Percentiles rank a stretch among this genome's conserved stretches.
phyloP scores from a whole-genome alignment of 2,113 vertebrate species.

The Pseudonaja textilis region DNA sequence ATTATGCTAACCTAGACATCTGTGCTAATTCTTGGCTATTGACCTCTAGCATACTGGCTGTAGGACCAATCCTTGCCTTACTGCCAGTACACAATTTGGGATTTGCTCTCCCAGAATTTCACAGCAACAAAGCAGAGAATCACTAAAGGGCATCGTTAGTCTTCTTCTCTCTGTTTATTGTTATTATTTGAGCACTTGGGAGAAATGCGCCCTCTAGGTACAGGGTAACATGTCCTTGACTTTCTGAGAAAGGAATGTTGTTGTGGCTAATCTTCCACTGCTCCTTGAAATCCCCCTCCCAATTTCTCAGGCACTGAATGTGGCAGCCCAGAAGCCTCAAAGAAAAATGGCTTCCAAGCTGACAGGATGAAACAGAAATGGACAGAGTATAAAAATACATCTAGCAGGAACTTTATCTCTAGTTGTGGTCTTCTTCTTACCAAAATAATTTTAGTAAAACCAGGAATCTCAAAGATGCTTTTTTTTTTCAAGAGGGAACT shows the following conservation, averaged over 20 bases:
- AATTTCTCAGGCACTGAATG: too few relatives aligned
- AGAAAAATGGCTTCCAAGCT: too few relatives aligned
- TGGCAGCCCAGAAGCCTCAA: too few relatives aligned
- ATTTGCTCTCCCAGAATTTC: not conserved
- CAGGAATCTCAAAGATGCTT: not conserved
- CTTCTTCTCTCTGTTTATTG: not conserved
- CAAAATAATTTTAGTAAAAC: not conserved
- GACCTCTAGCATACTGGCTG: not conserved
- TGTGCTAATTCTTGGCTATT: not conserved
- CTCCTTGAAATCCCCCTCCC: too few relatives aligned
- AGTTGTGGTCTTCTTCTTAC: not conserved
- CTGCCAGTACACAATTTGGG: not conserved
- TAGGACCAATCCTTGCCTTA: not conserved
- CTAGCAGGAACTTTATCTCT: not conserved
- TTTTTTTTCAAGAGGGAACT: too few relatives aligned
- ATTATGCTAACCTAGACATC: not conserved
- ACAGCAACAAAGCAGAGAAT: not conserved
- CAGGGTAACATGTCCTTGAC: too few relatives aligned
- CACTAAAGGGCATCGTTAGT: too few relatives aligned
- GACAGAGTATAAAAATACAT: not conserved
- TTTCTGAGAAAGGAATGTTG: too few relatives aligned
- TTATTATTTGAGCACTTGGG: not conserved
- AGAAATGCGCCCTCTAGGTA: too few relatives aligned
- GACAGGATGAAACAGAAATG: not conserved
- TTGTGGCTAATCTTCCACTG: too few relatives aligned